These are phyloP conservation scores for Delichon dasypus DNA, from an alignment of 2,797 vertebrate genomes.

Conservation along the genomic window DNA sequence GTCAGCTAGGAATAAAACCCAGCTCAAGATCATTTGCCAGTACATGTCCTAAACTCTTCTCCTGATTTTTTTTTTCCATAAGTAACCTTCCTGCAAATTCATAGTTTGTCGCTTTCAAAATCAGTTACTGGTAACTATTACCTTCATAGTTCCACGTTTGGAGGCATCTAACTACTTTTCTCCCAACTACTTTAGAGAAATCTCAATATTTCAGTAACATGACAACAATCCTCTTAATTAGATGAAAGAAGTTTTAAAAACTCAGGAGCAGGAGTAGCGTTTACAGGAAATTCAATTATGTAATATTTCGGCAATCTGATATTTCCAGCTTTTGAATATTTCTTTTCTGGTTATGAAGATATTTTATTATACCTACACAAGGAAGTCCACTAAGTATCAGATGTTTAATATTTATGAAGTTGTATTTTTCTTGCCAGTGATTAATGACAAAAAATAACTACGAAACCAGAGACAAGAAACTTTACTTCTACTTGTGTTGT, in stretches of 20 bases:
- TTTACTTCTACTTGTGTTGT: constrained; percentile 12
- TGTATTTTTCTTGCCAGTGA: constrained; percentile 6
- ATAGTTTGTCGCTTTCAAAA: not conserved
- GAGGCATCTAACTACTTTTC: not conserved
- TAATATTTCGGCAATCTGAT: not conserved
- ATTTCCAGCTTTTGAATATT: constrained; percentile 18
- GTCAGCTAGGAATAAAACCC: not conserved
- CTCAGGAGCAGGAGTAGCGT: not conserved
- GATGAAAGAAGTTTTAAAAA: not conserved
- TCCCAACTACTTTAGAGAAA: not conserved
- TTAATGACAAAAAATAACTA: constrained; percentile 16
- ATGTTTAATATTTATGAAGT: constrained; percentile 20
- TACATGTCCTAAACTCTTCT: not conserved
- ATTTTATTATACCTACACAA: not conserved
- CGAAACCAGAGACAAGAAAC: constrained; percentile 16
- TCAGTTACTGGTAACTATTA: not conserved
- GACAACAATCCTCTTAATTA: not conserved
- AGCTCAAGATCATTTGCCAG: not conserved
- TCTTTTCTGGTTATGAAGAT: not conserved
- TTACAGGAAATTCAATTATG: not conserved
- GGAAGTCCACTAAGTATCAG: not conserved
- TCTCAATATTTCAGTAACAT: not conserved
- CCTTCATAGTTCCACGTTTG: not conserved
- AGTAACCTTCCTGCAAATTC: not conserved
- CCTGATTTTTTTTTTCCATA: not conserved